phyloP scores from a whole-genome alignment of 1,140 invertebrate genomes.

The Doryteuthis pealeii region DNA sequence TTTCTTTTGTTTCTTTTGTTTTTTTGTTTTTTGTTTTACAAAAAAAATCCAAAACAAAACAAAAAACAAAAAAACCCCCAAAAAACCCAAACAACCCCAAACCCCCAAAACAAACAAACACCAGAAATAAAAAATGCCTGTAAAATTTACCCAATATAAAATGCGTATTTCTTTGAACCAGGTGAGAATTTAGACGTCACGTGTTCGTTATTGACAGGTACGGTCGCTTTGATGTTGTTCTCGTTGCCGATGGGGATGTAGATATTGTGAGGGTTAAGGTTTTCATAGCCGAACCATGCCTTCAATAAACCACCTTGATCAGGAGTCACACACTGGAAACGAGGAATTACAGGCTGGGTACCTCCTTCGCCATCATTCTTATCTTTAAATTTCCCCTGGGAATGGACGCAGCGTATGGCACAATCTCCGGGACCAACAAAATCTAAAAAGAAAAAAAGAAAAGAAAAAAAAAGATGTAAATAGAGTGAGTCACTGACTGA shows the following conservation, averaged over 20 bases:
- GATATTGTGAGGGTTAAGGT: conserved; percentile 41
- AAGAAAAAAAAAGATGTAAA: not conserved
- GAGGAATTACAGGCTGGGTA: conserved; percentile 22
- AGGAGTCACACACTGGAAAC: conserved; percentile 34
- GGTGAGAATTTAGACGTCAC: conserved; percentile 34
- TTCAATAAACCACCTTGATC: conserved; percentile 17
- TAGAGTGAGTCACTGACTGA: too few relatives aligned
- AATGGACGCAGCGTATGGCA: conserved; percentile 37
- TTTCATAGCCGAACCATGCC: conserved; percentile 48
- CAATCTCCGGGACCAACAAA: conserved; percentile 47
- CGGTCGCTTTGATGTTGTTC: conserved; percentile 27
- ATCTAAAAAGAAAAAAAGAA: conserved; percentile 27
- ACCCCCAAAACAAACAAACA: too few relatives aligned
- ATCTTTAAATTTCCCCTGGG: conserved; percentile 39
- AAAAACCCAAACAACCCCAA: too few relatives aligned
- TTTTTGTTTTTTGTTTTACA: too few relatives aligned
- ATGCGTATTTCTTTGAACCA: conserved; percentile 30
- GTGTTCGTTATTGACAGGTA: not conserved
- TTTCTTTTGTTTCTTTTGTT: too few relatives aligned
- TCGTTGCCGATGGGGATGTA: conserved; percentile 37
- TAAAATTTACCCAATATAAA: conserved; percentile 32
- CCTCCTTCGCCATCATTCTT: conserved; percentile 29
- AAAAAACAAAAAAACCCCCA: too few relatives aligned
- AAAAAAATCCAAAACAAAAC: too few relatives aligned
- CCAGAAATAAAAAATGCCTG: too few relatives aligned